phyloP scores from a whole-genome alignment of 2,113 vertebrate species.

The Sialia sialis region DNA sequence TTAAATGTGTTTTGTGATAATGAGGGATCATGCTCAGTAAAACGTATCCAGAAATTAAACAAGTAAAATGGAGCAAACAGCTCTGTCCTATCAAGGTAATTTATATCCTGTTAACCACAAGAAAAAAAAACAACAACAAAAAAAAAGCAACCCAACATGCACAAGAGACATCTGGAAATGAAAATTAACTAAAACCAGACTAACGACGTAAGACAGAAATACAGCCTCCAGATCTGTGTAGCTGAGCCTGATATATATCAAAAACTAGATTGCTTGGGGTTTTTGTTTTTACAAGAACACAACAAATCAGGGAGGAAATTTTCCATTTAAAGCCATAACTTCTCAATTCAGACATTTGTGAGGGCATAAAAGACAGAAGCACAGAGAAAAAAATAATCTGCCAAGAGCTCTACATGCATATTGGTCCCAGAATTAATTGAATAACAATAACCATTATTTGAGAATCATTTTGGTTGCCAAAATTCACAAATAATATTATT shows the following conservation, averaged over 20 bases:
- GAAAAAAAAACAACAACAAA: background rate
- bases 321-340: conserved; percentile 14
- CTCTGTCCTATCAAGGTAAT: background rate
- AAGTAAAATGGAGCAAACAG: background rate
- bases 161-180: conserved; percentile 34
- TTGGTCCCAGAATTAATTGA: background rate
- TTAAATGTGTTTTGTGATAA: background rate
- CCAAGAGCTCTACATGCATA: background rate
- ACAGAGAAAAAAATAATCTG: background rate
- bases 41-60: background rate
- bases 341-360: background rate
- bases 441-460: background rate
- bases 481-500: background rate
- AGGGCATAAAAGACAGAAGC: background rate
- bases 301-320: background rate
- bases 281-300: conserved; percentile 2
- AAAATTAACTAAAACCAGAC: conserved; percentile 51
- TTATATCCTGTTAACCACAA: conserved; percentile 13
- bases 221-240: background rate
- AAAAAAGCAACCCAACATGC: background rate
- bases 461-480: background rate
- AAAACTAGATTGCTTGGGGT: background rate
- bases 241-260: background rate
- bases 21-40: background rate
- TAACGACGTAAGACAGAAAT: background rate